Base-by-base conservation (phyloP, 2,888 invertebrate genomes). In the Polydrusus tereticollis region DNA sequence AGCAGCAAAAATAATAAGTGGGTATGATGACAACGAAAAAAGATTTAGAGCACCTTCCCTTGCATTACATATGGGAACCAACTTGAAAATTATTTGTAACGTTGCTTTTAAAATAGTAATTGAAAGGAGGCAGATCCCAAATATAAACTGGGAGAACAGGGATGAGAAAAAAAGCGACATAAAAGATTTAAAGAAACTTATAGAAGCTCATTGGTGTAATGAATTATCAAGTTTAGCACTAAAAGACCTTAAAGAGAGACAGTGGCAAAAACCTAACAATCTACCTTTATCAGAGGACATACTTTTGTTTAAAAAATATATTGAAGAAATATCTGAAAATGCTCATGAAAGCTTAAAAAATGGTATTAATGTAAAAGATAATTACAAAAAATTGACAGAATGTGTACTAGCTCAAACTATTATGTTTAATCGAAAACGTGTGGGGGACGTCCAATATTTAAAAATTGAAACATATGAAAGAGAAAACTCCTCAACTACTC, bases 211-310 rank as follows among this genome's bases (percentile, higher is more conserved):
- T 60, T 79, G 78, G 78, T 77, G 75, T 38, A 76, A 52, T n/a
- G 77, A 79, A 66, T 16, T 78, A 29, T 75, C 77, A 2, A 78
- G 77, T 52, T 60, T 78, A 52, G 79, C 78, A 5, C 63, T 74
- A 20, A 78, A 79, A 71, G 55, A 45, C 21, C 60, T 78, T 1
- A 77, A 78, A 45, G 78, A 78, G 57, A 76, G 67, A 57, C 68
- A 76, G 8, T 75, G 75, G 73, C 59, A 76, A 57, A 78, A 74
- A 47, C 73, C 77, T 10, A 33, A 55, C 14, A 21, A 64, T 16
- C 55, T 78, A 43, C 79, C 77, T 18, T 52, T 77, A 41, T 74
- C 76, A 12, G 66, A 59, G 16, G 78, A 78, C 65, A 72, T 78
- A 12, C 69, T 63, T 16, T 16, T 62, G 36, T 76, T 79, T 21